Evolutionary conservation across 2,113 vertebrate species (phyloP), one percentile per base, ranked within the genome.

Genomic region (Bostrychus sinensis): DNA sequence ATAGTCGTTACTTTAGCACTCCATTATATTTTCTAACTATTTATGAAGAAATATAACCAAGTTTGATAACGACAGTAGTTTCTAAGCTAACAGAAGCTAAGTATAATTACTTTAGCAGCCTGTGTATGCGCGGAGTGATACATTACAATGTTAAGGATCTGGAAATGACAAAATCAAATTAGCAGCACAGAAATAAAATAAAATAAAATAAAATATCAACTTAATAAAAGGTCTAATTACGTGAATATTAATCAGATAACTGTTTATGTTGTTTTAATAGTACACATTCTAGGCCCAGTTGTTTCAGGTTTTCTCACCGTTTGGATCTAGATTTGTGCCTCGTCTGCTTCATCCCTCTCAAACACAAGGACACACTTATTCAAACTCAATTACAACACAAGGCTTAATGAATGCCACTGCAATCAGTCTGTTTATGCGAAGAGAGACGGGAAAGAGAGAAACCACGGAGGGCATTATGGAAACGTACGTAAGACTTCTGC

Each of bases 351-450:
- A 70, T 39, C 62, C 34, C 67, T 78, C 71, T 77, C 53, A 53
- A 76, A 69, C 63, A 67, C 56, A 56, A 78, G 65, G 83, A 72
- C 70, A 71, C 80, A 70, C 85, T 89, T 79, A 83, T 82, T 84
- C 81, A 80, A 78, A 86, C 83, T 88, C 85, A 89, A 86, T 89
- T 89, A 88, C 77, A 82, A 28, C 82, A 80, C 76, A 68, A 62
- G 59, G 68, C 56, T 81, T 87, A 89, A 86, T 86, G 74, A 88
- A 89, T 72, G 78, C 69, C 57, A 54, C 25, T 28, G 38, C 22
- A 70, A 58, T 48, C 23, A 16, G 14, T n/a, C 22, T 57, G 39
- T 42, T 56, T 13, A 26, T 20, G 50, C 30, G 32, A 67, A 37
- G 42, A 51, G 48, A 66, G 46, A 55, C 22, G 50, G 42, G 46